Evolutionary conservation across 2,113 vertebrate species (phyloP).

Genomic region (Pluvialis apricaria): DNA sequence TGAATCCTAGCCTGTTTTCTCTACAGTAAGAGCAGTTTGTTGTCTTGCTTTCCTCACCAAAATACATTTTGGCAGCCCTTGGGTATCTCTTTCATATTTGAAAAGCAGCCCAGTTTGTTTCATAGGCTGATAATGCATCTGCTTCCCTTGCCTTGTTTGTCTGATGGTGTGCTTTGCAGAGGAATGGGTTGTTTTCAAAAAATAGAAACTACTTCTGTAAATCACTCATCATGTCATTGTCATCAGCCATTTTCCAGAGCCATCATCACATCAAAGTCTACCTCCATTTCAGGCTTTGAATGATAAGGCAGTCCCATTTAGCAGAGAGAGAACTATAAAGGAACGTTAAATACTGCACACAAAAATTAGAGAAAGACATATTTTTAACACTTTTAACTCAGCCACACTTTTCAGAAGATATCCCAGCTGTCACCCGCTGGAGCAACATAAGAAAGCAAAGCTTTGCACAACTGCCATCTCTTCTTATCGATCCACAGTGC

Average conservation of each 20-base stretch:
- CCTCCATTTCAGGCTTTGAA: not conserved
- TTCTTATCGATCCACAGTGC: not conserved
- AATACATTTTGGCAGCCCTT: not conserved
- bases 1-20: not conserved
- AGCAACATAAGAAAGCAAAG: not conserved
- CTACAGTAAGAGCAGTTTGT: not conserved
- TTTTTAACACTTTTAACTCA: not conserved
- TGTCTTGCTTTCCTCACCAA: not conserved
- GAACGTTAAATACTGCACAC: not conserved
- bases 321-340: not conserved
- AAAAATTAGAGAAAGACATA: not conserved
- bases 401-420: not conserved
- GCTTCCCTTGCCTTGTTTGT: not conserved
- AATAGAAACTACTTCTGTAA: not conserved
- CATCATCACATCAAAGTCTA: not conserved
- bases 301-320: not conserved
- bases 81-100: not conserved
- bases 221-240: not conserved
- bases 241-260: not conserved
- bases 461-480: not conserved
- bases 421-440: not conserved
- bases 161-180: not conserved
- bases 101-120: constrained; percentile 3
- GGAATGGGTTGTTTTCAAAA: not conserved
- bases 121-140: not conserved